phyloP scores from a whole-genome alignment of 92 coral and sea anemone genomes.

The Bergia puertoricense region DNA sequence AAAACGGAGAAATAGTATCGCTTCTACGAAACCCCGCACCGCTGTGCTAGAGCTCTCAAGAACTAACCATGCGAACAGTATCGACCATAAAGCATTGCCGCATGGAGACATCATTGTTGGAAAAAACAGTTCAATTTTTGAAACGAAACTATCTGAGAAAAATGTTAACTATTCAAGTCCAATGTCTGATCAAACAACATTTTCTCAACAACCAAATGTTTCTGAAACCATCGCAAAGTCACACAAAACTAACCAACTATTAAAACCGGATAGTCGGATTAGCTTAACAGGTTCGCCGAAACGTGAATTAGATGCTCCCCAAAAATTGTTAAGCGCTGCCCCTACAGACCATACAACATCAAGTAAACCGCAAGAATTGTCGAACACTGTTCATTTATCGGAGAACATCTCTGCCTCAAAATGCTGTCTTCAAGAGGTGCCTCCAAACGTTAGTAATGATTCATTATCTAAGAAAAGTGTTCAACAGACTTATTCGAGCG shows the following conservation, averaged over 20 bases:
- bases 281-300: background rate
- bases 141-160: background rate
- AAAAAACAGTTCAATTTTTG: background rate
- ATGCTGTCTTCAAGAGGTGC: background rate
- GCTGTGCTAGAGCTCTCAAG: background rate
- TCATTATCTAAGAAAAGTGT: no score
- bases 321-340: background rate
- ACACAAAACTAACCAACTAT: background rate
- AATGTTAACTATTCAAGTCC: background rate
- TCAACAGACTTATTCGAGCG: background rate
- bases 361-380: background rate
- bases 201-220: background rate
- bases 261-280: background rate
- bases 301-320: background rate
- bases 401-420: background rate
- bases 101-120: background rate
- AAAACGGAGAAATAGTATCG: constrained; percentile 20
- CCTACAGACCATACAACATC: background rate
- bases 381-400: background rate
- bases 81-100: background rate
- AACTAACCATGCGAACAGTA: background rate
- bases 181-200: background rate
- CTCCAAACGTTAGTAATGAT: background rate
- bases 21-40: background rate
- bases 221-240: background rate